These are phyloP conservation scores for Delphinapterus leucas DNA, from an alignment of 2,113 vertebrate genomes.

Conservation along the genomic window DNA sequence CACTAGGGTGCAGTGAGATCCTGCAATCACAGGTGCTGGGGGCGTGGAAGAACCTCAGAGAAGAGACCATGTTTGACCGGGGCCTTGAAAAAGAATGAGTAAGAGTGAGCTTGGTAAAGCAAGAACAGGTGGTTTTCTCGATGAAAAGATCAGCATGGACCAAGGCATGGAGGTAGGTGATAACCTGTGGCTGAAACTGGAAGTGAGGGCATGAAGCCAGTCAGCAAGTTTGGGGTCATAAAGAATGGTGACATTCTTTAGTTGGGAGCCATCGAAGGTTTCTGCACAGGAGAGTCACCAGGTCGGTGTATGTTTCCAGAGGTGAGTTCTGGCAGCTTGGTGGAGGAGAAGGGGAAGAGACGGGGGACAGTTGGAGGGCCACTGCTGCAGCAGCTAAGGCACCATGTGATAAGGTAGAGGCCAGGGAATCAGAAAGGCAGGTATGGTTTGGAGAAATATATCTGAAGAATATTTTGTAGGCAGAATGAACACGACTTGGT, in stretches of 20 bases:
- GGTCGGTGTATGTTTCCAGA: neutral
- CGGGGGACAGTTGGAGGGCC: fast-evolving
- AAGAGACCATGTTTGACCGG: neutral
- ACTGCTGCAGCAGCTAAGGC: neutral
- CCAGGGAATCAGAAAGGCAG: neutral
- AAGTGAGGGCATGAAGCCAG: neutral
- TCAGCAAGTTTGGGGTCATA: neutral
- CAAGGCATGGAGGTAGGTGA: neutral
- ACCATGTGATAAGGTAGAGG: neutral
- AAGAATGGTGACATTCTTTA: neutral
- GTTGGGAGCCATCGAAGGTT: neutral
- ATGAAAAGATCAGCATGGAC: neutral
- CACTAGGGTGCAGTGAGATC: neutral
- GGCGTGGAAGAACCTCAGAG: neutral
- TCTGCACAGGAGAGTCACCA: neutral
- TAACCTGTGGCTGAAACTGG: neutral
- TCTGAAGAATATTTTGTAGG: neutral
- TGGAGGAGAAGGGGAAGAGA: neutral
- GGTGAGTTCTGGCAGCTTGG: neutral
- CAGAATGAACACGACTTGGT: neutral
- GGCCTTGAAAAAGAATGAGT: neutral
- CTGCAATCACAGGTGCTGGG: neutral
- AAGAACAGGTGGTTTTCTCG: neutral
- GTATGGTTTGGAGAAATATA: neutral
- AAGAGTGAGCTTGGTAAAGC: neutral